Conservation (phyloP, 2,888 invertebrate species). For the Tricholauxania praeusta region DNA sequence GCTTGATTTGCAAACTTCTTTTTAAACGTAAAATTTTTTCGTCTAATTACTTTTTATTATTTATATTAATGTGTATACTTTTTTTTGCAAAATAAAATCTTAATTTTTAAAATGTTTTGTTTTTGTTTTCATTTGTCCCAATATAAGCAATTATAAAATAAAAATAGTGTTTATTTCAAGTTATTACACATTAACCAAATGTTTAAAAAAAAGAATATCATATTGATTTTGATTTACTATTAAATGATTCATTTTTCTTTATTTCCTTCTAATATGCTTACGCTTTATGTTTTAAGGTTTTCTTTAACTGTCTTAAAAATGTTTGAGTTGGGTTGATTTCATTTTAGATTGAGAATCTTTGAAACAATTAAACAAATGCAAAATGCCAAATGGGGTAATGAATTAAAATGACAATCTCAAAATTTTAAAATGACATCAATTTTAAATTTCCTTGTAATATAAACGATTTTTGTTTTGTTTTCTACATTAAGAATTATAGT, state of each 20-base stretch:
- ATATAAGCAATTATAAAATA: too few relatives aligned
- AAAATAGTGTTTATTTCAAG: not conserved
- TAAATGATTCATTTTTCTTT: not conserved
- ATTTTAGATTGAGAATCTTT: not conserved
- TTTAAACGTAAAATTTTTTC: too few relatives aligned
- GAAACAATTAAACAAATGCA: not conserved
- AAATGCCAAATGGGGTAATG: not conserved
- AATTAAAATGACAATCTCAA: constrained; percentile 1
- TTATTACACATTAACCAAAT: not conserved
- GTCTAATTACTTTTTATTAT: not conserved
- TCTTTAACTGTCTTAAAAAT: too few relatives aligned
- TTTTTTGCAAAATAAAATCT: not conserved
- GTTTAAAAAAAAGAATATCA: not conserved
- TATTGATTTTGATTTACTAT: not conserved
- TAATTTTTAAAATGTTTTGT: not conserved
- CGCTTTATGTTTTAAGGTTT: too few relatives aligned
- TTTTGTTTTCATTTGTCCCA: not conserved
- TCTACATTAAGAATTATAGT: constrained; percentile 17
- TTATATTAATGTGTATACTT: not conserved
- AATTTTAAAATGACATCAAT: not conserved
- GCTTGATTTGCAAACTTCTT: too few relatives aligned
- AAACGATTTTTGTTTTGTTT: constrained; percentile 15
- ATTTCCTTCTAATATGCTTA: not conserved
- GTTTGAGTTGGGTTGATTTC: too few relatives aligned
- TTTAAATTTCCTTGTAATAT: constrained; percentile 1